phyloP scores from a whole-genome alignment of 2,113 vertebrate genomes.

The Speoplatyrhinus poulsoni region DNA sequence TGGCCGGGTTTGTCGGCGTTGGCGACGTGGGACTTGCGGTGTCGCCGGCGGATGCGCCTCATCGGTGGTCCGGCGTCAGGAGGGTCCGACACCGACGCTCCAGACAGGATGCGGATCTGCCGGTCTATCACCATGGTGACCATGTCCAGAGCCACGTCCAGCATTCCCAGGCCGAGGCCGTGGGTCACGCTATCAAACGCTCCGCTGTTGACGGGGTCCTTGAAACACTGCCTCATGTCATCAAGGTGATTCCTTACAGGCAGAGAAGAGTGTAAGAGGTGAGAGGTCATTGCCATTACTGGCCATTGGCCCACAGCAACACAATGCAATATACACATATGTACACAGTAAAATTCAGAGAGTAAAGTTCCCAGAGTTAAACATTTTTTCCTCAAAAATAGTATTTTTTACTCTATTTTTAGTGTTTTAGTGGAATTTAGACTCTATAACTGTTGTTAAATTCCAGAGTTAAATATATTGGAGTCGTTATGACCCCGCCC shows the following conservation, averaged over 20 bases:
- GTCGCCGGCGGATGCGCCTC: constrained; percentile 70
- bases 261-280: neutral
- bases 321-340: no score
- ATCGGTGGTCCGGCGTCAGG: constrained; percentile 46
- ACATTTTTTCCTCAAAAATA: no score
- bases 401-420: no score
- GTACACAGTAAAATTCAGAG: no score
- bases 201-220: constrained; percentile 69
- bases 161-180: constrained; percentile 76
- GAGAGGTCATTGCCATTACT: neutral
- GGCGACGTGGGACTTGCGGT: constrained; percentile 51
- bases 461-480: no score
- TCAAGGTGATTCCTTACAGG: constrained; percentile 75
- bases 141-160: constrained; percentile 76
- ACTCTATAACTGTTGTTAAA: no score
- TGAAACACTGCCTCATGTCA: constrained; percentile 77
- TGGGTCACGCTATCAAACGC: constrained; percentile 76
- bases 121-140: constrained; percentile 73
- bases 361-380: no score
- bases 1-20: constrained; percentile 50
- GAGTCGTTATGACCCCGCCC: no score
- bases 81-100: constrained; percentile 68
- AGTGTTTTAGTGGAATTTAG: no score
- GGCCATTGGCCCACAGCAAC: no score
- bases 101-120: constrained; percentile 78